phyloP scores from a whole-genome alignment of 1,140 invertebrate genomes.

The Dendroctonus ponderosae region DNA sequence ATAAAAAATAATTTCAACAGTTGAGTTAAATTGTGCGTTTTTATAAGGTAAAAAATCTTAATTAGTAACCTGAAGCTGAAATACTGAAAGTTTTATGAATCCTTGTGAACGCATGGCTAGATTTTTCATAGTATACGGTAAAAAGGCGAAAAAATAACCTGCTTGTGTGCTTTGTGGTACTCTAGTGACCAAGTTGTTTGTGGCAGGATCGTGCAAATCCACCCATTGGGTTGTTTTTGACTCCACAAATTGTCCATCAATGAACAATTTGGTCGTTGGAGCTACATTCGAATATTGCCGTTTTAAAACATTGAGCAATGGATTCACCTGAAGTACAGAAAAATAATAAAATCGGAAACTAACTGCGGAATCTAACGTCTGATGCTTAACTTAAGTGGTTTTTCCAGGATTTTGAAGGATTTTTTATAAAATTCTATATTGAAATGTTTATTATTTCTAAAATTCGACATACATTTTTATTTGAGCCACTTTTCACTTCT shows the following conservation, averaged over 20 bases:
- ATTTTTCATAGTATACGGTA: neutral
- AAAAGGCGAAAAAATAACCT: conserved; percentile 10
- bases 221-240: conserved; percentile 92
- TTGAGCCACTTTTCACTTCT: too few species aligned
- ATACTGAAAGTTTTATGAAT: too few species aligned
- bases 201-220: conserved; percentile 92
- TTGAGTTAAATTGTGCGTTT: too few species aligned
- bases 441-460: neutral
- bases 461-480: too few species aligned
- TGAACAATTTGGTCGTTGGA: conserved; percentile 86
- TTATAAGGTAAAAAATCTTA: too few species aligned
- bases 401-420: too few species aligned
- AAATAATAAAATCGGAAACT: neutral
- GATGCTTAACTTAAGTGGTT: too few species aligned
- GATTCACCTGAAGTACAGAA: conserved; percentile 12
- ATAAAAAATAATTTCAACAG: too few species aligned
- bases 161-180: conserved; percentile 88
- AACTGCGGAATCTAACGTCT: too few species aligned
- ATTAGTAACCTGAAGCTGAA: too few species aligned
- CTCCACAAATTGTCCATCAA: conserved; percentile 93
- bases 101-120: too few species aligned
- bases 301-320: conserved; percentile 27
- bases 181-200: conserved; percentile 77
- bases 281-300: conserved; percentile 48
- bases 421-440: neutral